Evolutionary conservation across 2,888 invertebrate genomes (phyloP).

Genomic region (Campaea margaritaria): DNA sequence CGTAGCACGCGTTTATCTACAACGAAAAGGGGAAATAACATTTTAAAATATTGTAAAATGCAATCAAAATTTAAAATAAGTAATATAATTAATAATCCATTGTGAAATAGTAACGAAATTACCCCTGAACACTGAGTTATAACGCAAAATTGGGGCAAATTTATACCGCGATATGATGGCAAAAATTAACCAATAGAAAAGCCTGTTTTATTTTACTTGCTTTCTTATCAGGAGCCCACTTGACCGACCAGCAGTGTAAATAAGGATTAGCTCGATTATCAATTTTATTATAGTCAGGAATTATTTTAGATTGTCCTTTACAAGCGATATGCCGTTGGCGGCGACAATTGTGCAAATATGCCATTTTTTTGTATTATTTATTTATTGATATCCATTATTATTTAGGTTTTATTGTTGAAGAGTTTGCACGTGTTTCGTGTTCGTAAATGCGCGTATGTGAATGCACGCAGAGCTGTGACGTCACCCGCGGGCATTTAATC

Average conservation of each 20-base stretch:
- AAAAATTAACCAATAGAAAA: slow-evolving; percentile 70
- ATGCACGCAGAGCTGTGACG: slow-evolving; percentile 36
- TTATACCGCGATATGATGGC: slow-evolving; percentile 50
- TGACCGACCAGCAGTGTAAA: slow-evolving; percentile 77
- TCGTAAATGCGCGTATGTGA: slow-evolving; percentile 23
- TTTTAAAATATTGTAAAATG: background rate
- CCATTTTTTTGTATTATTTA: slow-evolving; percentile 50
- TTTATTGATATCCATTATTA: slow-evolving; percentile 57
- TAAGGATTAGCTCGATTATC: slow-evolving; percentile 79
- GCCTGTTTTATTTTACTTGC: slow-evolving; percentile 62
- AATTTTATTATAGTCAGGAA: slow-evolving; percentile 73
- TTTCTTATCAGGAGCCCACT: slow-evolving; percentile 77
- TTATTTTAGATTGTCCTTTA: slow-evolving; percentile 65
- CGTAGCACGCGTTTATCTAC: too few relatives aligned
- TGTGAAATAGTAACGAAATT: background rate
- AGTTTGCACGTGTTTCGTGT: slow-evolving; percentile 41
- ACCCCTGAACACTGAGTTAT: background rate
- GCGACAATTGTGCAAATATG: slow-evolving; percentile 77
- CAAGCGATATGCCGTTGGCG: slow-evolving; percentile 51
- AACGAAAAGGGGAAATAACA: too few relatives aligned
- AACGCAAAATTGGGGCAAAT: slow-evolving; percentile 38
- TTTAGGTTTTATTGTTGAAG: slow-evolving; percentile 40
- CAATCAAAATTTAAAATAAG: background rate
- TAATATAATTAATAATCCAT: background rate
- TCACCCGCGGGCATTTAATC: slow-evolving; percentile 25